Evolutionary conservation across 1,140 invertebrate species (phyloP), one percentile per base, ranked within the genome.

Genomic region (Drosophila burlai): DNA sequence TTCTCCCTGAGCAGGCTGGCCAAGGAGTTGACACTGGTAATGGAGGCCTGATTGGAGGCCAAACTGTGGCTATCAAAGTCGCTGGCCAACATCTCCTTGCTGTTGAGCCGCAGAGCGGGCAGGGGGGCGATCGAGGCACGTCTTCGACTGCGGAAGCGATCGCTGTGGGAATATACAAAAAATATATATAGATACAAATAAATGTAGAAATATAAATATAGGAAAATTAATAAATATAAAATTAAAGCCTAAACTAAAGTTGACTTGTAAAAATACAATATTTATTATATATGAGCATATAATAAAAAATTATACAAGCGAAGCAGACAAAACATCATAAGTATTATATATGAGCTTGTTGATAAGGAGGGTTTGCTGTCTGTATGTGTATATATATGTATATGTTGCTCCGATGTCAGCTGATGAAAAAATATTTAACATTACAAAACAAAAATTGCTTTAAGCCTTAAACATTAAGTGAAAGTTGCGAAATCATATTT

Each of bases 1-100:
- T 97, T 97, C 85, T 97, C 97, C 76, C 95, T 96, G 2, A 97
- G 93, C 46, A 97, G 93, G 93, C 96, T 97, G 47, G 96, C 96
- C 47, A 97, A 94, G 2, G 96, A 97, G 89, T 97, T 97, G 46
- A 97, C 95, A 60, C 96, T 97, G 0, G 96, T 97, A 76, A 97
- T 96, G 6, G 97, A 97, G 66, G 91, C 85, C 64, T 93, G 92
- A 46, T 93, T 92, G 65, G 92, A 93, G 36, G 92, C 89, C 46
- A 93, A 8, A 62, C 92, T 93, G 63, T 93, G 91, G 31, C 84
- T 87, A 58, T 93, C 92, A 40, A 91, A 93, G 46, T 93, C 92
- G 59, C 89, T 91, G 58, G 91, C 90, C 65, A 93, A 73, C 91
- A 93, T 93, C 60, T 92, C 92, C 74, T 91, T 92, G 72, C 83